A percentile compares a stretch with the other conserved stretches of the same genome.
Conservation (phyloP, 2,113 vertebrate genomes). For the Notechis scutatus region DNA sequence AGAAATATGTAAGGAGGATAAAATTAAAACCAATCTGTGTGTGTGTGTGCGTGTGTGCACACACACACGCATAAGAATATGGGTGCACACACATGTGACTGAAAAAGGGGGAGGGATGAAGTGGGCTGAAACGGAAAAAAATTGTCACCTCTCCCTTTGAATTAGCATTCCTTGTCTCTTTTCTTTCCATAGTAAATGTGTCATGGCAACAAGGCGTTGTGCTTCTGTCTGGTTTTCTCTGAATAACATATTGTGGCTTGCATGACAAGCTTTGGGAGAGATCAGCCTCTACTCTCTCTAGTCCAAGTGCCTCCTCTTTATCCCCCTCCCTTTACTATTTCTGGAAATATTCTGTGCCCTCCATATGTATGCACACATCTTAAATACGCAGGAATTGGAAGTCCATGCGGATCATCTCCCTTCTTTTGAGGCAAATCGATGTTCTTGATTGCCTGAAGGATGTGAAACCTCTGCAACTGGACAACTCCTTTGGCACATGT, state of each 20-base stretch:
- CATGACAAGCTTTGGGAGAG: constrained; percentile 31
- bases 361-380: background rate
- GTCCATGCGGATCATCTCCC: background rate
- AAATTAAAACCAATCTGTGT: background rate
- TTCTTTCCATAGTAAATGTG: constrained; percentile 24
- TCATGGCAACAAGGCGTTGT: constrained; percentile 34
- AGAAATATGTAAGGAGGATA: background rate
- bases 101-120: background rate
- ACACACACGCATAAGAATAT: too few species aligned
- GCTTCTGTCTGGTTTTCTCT: constrained; percentile 15
- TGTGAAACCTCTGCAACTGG: background rate
- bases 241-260: constrained; percentile 13
- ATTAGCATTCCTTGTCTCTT: constrained; percentile 24
- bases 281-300: constrained; percentile 7
- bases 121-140: background rate
- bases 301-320: background rate
- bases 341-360: background rate
- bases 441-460: background rate
- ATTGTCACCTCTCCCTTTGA: constrained; percentile 24
- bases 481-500: background rate
- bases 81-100: background rate
- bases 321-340: background rate
- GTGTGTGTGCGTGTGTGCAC: background rate
- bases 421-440: background rate
- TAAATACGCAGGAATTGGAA: background rate